Percentiles rank a stretch among this genome's conserved stretches.
phyloP scores from a whole-genome alignment of 2,888 invertebrate species.

The Leptopterna dolabrata region DNA sequence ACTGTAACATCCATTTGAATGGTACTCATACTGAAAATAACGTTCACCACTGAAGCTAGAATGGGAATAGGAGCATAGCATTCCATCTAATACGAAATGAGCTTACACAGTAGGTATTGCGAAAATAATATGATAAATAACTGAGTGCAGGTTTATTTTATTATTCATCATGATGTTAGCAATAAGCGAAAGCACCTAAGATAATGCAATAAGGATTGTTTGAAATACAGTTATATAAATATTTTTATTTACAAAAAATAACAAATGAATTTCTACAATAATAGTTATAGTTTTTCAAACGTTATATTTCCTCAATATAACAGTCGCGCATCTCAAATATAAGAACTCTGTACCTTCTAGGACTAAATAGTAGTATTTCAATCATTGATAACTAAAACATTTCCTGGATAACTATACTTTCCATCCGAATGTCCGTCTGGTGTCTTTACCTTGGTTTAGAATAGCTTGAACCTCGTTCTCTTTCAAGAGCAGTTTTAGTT shows the following conservation, averaged over 20 bases:
- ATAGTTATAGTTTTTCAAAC: neutral
- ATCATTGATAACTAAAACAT: neutral
- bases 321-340: neutral
- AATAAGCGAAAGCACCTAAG: constrained; percentile 50
- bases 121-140: constrained; percentile 33
- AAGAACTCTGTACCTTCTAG: constrained; percentile 20
- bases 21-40: neutral
- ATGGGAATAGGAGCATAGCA: constrained; percentile 5
- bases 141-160: constrained; percentile 36
- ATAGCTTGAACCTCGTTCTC: neutral
- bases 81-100: neutral
- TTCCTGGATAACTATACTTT: no score
- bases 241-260: constrained; percentile 50
- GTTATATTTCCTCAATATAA: neutral
- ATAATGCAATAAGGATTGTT: constrained; percentile 16
- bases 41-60: constrained; percentile 12
- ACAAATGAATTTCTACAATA: constrained; percentile 32
- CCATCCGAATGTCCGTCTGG: neutral
- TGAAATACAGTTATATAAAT: constrained; percentile 24
- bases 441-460: neutral
- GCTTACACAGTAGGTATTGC: constrained; percentile 44
- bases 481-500: neutral
- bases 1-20: neutral
- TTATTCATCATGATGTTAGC: constrained; percentile 30
- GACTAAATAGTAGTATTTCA: neutral